Base-by-base conservation (phyloP, 1,140 invertebrate genomes). In the Bombus consobrinus region DNA sequence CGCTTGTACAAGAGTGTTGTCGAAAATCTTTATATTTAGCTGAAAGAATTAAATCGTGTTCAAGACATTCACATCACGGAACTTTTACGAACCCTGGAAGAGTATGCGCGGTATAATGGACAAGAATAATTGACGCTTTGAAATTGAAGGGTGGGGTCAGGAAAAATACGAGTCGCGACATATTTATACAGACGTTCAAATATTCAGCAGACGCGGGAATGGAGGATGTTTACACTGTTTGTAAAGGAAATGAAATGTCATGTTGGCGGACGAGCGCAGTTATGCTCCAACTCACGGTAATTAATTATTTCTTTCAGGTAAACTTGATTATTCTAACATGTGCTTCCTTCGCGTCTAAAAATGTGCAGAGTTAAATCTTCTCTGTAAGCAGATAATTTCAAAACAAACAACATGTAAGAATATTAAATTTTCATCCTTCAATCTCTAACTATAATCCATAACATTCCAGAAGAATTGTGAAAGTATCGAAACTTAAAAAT, bases 111-210 rank as follows among this genome's bases (percentile, higher is more conserved):
- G 32, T 10, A 71, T 57, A 81, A 39, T 59, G 80, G 80, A 43
- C 80, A 32, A 25, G 43, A 72, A 72, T 81, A 81, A 81, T 57
- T 41, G 43, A 59, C 28, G 53, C 47, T 72, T 53, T 32, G 53
- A 34, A 43, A 53, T 15, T 25, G 18, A 22, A 41, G 57, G 37
- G 37, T 41, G 59, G 9, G 68, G 25, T 32, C 34, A 57, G 71
- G 25, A 74, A 82, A 82, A 82, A 64, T 74, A 64, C 57, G 32
- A 71, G 78, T 39, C 25, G 80, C 69, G 80, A 81, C 80, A 74
- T 64, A 82, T 82, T 82, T 74, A 82, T 74, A 74, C 57, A 64
- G 80, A 64, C 71, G 71, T 82, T 82, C 47, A 82, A 82, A 82
- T 82, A 64, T 74, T 74, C 80, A 74, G 37, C 57, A 74, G 80